Conservation (phyloP, 1,140 invertebrate species). For the Physella acuta region DNA sequence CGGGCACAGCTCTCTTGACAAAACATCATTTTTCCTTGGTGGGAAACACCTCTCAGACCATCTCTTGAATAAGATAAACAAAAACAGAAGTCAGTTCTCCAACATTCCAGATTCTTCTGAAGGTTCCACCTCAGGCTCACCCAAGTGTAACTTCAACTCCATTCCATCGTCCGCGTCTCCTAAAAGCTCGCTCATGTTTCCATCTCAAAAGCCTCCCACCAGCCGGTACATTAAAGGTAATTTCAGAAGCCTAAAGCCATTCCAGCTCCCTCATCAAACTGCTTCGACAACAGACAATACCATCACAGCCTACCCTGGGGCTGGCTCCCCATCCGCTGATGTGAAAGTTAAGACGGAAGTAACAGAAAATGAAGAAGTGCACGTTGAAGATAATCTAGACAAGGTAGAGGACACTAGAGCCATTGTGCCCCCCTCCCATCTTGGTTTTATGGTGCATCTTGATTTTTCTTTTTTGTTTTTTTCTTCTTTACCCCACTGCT, state of each 20-base stretch:
- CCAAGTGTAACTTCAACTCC: conserved; percentile 16
- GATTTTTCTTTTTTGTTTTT: neutral
- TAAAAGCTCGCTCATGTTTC: neutral
- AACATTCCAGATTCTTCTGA: conserved; percentile 15
- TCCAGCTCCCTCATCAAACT: neutral
- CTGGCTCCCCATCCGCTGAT: neutral
- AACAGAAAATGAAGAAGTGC: neutral
- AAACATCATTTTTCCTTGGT: no score
- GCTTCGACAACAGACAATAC: no score
- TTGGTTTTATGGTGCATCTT: conserved; percentile 7
- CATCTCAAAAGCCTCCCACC: neutral
- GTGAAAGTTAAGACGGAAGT: neutral
- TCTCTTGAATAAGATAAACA: neutral
- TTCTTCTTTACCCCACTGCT: no score
- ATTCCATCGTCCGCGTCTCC: conserved; percentile 8
- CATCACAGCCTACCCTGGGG: no score
- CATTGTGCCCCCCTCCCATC: neutral
- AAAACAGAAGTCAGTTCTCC: neutral
- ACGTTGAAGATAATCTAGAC: conserved; percentile 4
- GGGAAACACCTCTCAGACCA: no score
- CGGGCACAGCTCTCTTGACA: no score
- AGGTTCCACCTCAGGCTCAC: neutral
- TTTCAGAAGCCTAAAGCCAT: conserved; percentile 1
- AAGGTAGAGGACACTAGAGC: conserved; percentile 10
- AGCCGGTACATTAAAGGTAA: conserved; percentile 2